Conservation (phyloP, 2,888 invertebrate genomes). For the Leucoma salicis region DNA sequence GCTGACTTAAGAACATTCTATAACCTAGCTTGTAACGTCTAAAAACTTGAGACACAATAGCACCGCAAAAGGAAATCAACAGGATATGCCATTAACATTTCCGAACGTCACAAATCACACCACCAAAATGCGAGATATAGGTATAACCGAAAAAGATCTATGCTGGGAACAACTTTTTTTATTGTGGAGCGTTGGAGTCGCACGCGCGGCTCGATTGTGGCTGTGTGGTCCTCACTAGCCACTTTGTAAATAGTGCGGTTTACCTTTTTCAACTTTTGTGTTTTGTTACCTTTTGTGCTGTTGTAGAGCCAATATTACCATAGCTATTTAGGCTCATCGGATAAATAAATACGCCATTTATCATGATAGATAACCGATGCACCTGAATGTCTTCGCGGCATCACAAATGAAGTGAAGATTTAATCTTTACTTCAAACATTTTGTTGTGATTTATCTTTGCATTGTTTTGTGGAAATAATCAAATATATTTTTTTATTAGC, state of each 20-base stretch:
- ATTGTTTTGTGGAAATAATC: constrained; percentile 53
- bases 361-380: constrained; percentile 81
- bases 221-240: constrained; percentile 82
- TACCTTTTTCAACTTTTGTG: constrained; percentile 83
- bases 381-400: constrained; percentile 67
- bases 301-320: constrained; percentile 82
- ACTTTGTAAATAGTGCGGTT: constrained; percentile 83
- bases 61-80: constrained; percentile 58
- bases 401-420: constrained; percentile 71
- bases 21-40: neutral
- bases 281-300: constrained; percentile 83
- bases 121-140: constrained; percentile 79
- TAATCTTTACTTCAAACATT: constrained; percentile 63
- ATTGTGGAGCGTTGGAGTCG: constrained; percentile 70
- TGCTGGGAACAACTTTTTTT: constrained; percentile 76
- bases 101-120: constrained; percentile 82
- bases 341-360: constrained; percentile 83
- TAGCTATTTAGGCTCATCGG: constrained; percentile 81
- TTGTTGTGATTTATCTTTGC: constrained; percentile 65
- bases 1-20: neutral
- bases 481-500: too few species aligned
- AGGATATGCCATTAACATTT: constrained; percentile 75
- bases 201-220: constrained; percentile 81
- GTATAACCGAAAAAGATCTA: constrained; percentile 79
- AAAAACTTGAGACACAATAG: constrained; percentile 26